Percentiles rank a stretch among this genome's conserved stretches.
Conservation (phyloP, 2,797 vertebrate genomes). For the Crax fasciolata region DNA sequence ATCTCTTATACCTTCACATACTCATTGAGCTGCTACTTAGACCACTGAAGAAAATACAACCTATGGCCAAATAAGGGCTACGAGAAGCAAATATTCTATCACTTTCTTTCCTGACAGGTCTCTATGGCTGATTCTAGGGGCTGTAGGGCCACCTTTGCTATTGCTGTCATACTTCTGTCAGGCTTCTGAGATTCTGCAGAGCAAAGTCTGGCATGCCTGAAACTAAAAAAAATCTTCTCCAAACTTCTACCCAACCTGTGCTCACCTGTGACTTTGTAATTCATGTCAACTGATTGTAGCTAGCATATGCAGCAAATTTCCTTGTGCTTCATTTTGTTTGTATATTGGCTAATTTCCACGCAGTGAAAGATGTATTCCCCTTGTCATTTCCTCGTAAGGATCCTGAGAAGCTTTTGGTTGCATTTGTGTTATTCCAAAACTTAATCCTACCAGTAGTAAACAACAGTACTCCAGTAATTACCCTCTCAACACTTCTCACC, state of each 20-base stretch:
- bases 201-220: neutral
- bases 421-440: neutral
- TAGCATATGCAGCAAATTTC: neutral
- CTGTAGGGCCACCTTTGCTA: neutral
- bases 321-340: neutral
- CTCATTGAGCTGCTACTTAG: neutral
- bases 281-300: no score
- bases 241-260: neutral
- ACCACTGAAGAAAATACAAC: neutral
- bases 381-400: neutral
- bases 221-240: neutral
- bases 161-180: neutral
- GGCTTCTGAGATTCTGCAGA: neutral
- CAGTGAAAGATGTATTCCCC: neutral
- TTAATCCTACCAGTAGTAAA: neutral
- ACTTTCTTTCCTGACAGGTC: neutral
- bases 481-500: neutral
- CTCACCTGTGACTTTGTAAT: neutral
- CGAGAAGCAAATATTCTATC: neutral
- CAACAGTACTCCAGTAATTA: neutral
- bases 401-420: neutral
- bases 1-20: neutral
- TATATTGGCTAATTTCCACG: neutral
- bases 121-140: accelerated
- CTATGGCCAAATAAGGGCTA: neutral